Evolutionary conservation across 2,888 invertebrate genomes (phyloP).

Genomic region (Unio pictorum): DNA sequence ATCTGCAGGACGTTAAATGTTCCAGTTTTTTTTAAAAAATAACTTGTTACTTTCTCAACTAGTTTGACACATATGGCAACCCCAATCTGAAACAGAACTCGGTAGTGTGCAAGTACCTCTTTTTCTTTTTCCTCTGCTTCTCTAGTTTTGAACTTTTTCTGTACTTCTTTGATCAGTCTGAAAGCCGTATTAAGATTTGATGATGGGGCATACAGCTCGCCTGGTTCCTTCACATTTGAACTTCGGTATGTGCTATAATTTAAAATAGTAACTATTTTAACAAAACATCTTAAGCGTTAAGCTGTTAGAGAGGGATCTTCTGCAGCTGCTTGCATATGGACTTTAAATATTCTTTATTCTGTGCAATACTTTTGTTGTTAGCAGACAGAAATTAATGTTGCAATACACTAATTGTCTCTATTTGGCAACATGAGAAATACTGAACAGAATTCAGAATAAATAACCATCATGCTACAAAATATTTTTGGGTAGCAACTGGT

Average conservation of each 20-base stretch:
- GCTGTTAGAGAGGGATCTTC: too few species aligned
- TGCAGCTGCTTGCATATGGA: too few species aligned
- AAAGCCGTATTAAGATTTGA: constrained; percentile 97
- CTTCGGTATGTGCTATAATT: constrained; percentile 87
- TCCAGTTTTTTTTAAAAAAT: too few species aligned
- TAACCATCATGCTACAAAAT: background rate
- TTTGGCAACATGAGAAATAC: background rate
- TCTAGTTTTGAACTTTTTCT: constrained; percentile 97
- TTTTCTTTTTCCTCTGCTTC: constrained; percentile 99
- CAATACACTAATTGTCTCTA: background rate
- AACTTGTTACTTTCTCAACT: too few species aligned
- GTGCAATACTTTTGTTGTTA: too few species aligned
- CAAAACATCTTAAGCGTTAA: background rate
- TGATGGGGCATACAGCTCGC: constrained; percentile 95
- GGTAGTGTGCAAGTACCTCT: constrained; percentile 76
- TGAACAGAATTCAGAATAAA: background rate
- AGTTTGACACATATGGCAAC: too few species aligned
- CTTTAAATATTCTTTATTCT: too few species aligned
- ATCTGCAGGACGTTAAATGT: too few species aligned
- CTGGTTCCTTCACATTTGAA: constrained; percentile 97
- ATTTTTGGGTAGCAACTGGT: too few species aligned
- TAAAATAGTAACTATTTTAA: background rate
- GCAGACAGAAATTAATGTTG: too few species aligned
- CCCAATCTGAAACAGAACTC: too few species aligned
- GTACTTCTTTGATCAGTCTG: constrained; percentile 98